Conservation (phyloP, 2,888 invertebrate genomes). For the Blastobasis adustella region DNA sequence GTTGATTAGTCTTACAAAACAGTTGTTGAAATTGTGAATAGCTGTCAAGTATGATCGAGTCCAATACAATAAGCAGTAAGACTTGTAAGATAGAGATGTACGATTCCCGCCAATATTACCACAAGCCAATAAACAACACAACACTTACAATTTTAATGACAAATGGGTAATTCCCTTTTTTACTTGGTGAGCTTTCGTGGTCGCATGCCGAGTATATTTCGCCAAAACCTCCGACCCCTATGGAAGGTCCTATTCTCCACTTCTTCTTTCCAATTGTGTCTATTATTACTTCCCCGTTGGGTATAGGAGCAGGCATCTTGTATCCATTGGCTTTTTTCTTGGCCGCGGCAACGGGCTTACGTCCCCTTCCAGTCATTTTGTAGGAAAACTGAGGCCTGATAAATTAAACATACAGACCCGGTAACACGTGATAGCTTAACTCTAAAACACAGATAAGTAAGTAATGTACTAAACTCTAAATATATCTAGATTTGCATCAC, state of each 20-base stretch:
- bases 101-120: too few relatives aligned
- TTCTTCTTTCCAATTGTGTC: constrained; percentile 82
- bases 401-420: too few relatives aligned
- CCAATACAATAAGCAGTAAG: too few relatives aligned
- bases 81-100: too few relatives aligned
- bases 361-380: constrained; percentile 48
- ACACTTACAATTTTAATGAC: constrained; percentile 87
- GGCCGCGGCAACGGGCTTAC: constrained; percentile 46
- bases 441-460: background rate
- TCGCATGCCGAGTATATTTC: constrained; percentile 91
- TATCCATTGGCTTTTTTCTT: constrained; percentile 63
- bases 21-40: background rate
- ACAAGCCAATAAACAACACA: background rate
- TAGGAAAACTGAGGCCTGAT: background rate
- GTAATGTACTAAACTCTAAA: background rate
- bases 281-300: constrained; percentile 83
- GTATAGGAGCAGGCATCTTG: constrained; percentile 81
- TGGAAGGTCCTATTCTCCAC: constrained; percentile 91
- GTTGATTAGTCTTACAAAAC: background rate
- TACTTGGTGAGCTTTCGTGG: constrained; percentile 65
- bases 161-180: constrained; percentile 74
- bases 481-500: too few relatives aligned
- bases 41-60: too few relatives aligned
- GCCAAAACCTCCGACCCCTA: constrained; percentile 95
- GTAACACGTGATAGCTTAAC: background rate